Evolutionary conservation across 2,888 invertebrate species (phyloP).

Genomic region (Epiblema foenella): DNA sequence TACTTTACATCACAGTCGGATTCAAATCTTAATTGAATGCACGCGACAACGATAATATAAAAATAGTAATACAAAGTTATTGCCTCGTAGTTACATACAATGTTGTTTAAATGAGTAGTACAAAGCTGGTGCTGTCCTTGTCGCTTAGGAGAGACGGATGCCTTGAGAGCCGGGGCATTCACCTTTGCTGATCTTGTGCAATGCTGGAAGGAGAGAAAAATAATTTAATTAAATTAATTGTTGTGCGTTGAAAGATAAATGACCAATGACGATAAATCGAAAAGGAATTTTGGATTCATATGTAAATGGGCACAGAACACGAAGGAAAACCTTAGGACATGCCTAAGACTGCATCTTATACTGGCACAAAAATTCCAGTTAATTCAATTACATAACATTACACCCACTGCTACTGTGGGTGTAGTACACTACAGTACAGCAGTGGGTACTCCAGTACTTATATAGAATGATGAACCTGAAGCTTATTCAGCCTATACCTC

Average conservation of each 20-base stretch:
- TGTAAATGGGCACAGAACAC: too few relatives aligned
- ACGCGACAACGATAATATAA: neutral
- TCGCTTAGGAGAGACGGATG: constrained; percentile 84
- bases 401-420: too few relatives aligned
- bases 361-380: too few relatives aligned
- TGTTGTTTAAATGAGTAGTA: constrained; percentile 1
- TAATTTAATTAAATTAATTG: too few relatives aligned
- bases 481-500: too few relatives aligned
- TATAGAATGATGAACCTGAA: too few relatives aligned
- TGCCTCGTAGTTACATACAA: neutral
- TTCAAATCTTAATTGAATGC: neutral
- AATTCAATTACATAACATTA: too few relatives aligned
- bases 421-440: too few relatives aligned
- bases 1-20: constrained; percentile 13
- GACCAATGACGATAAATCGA: neutral
- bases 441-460: too few relatives aligned
- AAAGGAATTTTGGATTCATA: neutral
- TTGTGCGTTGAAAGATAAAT: constrained; percentile 5
- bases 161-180: constrained; percentile 87
- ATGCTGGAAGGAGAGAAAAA: constrained; percentile 76
- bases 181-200: constrained; percentile 85
- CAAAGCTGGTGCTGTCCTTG: constrained; percentile 14
- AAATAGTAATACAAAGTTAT: neutral
- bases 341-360: too few relatives aligned
- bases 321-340: too few relatives aligned